A percentile compares a stretch with the other conserved stretches of the same genome.
Conservation (phyloP, 1,140 invertebrate genomes). For the Lutraria rhynchaena region DNA sequence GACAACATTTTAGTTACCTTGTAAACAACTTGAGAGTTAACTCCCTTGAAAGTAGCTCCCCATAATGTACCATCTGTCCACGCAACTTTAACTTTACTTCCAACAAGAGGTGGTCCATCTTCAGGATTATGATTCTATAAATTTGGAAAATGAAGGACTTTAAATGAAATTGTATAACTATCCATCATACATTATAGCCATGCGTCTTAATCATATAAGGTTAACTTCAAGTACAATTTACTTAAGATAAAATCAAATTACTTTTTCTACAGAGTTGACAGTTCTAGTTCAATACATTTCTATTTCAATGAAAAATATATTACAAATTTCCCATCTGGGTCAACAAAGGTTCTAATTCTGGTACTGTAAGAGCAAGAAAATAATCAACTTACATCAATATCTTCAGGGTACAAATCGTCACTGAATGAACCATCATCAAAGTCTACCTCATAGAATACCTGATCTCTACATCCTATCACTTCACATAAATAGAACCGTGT, state of each 20-base stretch:
- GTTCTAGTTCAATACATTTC: too few relatives aligned
- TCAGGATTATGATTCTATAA: slow-evolving; percentile 67
- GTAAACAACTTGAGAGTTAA: slow-evolving; percentile 84
- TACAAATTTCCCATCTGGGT: too few relatives aligned
- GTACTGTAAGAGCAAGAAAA: too few relatives aligned
- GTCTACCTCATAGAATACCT: slow-evolving; percentile 85
- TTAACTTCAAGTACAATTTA: too few relatives aligned
- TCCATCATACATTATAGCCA: too few relatives aligned
- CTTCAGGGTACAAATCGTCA: slow-evolving; percentile 85
- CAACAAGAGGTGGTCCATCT: slow-evolving; percentile 82
- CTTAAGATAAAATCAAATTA: too few relatives aligned
- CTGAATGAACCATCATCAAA: slow-evolving; percentile 87
- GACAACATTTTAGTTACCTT: slow-evolving; percentile 80
- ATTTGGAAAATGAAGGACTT: too few relatives aligned
- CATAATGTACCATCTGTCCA: slow-evolving; percentile 86
- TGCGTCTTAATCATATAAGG: too few relatives aligned
- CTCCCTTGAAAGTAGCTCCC: slow-evolving; percentile 85
- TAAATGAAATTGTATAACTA: too few relatives aligned
- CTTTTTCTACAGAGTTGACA: too few relatives aligned
- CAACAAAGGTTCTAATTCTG: too few relatives aligned
- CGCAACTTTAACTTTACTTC: slow-evolving; percentile 83
- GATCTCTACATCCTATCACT: slow-evolving; percentile 83
- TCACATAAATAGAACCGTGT: slow-evolving; percentile 85
- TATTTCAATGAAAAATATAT: too few relatives aligned
- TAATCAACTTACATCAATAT: slow-evolving; percentile 77